Conservation (phyloP, 1,140 invertebrate species). For the Drosophila varians region DNA sequence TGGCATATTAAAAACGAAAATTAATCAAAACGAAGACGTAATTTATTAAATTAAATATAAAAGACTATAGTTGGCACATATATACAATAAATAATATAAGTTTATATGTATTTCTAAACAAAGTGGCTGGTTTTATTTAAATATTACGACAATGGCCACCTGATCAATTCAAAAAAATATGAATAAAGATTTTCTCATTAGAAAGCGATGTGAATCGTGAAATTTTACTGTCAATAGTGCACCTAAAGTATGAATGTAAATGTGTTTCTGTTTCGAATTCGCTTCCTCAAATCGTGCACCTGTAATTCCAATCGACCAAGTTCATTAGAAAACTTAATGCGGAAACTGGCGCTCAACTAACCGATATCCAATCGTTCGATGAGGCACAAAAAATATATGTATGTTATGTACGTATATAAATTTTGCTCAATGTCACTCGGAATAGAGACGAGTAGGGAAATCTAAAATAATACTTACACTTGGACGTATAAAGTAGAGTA, state of each 20-base stretch:
- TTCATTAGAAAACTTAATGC: conserved; percentile 43
- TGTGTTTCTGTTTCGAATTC: conserved; percentile 1
- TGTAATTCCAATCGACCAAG: conserved; percentile 30
- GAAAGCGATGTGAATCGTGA: not conserved
- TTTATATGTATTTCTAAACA: not conserved
- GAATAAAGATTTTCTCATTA: not conserved
- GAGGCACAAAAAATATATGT: conserved; percentile 17
- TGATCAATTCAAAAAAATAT: not conserved
- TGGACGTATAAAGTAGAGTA: conserved; percentile 46
- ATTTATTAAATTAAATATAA: not conserved
- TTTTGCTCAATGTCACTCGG: conserved; percentile 63
- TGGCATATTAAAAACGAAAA: conserved; percentile 1
- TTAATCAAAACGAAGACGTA: not conserved
- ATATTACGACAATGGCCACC: not conserved
- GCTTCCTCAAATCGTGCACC: conserved; percentile 31
- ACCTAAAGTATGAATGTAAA: not conserved
- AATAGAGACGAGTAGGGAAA: conserved; percentile 27
- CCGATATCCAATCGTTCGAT: conserved; percentile 48
- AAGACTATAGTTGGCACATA: too few species aligned
- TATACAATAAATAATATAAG: not conserved
- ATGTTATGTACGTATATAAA: conserved; percentile 19
- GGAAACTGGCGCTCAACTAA: conserved; percentile 36
- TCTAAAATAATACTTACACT: conserved; percentile 8
- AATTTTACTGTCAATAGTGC: not conserved
- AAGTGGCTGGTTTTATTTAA: not conserved